Conservation (phyloP, 1,140 invertebrate species). For the Cardiocondyla obscurior region DNA sequence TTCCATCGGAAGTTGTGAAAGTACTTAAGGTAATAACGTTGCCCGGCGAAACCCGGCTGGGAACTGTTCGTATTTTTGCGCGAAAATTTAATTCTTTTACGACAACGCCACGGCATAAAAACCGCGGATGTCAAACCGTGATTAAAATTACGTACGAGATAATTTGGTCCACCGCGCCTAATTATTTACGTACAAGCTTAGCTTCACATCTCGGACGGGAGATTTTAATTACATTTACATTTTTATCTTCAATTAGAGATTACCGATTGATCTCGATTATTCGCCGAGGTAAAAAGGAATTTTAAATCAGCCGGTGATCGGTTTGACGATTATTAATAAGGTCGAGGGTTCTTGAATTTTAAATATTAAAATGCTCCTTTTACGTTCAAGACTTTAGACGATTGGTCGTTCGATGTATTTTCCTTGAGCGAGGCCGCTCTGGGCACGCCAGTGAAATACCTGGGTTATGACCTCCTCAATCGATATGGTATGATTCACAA, state of each 20-base stretch:
- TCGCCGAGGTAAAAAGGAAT: background rate
- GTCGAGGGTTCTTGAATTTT: background rate
- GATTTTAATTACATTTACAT: background rate
- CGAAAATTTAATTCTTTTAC: background rate
- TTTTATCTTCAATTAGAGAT: background rate
- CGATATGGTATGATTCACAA: conserved; percentile 98
- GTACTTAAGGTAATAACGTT: conserved; percentile 93
- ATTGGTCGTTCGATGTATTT: conserved; percentile 98
- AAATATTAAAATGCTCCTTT: conserved; percentile 5
- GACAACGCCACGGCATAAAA: background rate
- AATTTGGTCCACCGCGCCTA: too few species aligned
- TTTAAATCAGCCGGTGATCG: background rate
- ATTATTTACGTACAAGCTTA: background rate
- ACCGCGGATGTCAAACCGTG: background rate
- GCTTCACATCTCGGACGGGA: too few species aligned
- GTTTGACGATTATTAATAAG: background rate
- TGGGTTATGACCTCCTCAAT: conserved; percentile 97
- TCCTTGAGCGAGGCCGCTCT: conserved; percentile 92
- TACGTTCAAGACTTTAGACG: conserved; percentile 90
- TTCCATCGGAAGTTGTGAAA: conserved; percentile 94
- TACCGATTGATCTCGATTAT: background rate
- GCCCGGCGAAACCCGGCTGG: background rate
- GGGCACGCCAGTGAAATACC: conserved; percentile 94
- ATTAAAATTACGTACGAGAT: too few species aligned
- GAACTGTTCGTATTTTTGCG: background rate